Evolutionary conservation across 2,888 invertebrate species (phyloP).

Genomic region (Mellilla xanthometata): DNA sequence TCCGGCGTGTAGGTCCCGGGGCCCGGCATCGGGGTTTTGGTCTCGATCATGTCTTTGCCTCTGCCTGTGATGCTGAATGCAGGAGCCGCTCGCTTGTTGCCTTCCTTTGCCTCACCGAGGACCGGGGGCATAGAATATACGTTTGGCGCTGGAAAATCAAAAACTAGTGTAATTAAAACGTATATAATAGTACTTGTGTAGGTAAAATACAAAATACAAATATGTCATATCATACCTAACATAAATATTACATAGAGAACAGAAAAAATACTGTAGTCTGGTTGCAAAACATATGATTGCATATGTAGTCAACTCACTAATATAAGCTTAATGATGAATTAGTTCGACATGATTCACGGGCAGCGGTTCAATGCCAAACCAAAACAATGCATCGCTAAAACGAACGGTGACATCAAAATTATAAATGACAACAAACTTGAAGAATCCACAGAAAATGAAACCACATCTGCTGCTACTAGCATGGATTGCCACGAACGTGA

Average conservation of each 20-base stretch:
- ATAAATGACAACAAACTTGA: conserved; percentile 25
- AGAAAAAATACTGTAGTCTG: not conserved
- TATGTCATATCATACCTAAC: too few species aligned
- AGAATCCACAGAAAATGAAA: conserved; percentile 17
- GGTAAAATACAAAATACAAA: not conserved
- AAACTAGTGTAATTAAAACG: not conserved
- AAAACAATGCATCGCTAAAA: conserved; percentile 29
- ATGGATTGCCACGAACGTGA: not conserved
- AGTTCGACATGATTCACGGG: conserved; percentile 29
- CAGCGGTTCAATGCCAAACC: conserved; percentile 30
- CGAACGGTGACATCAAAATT: conserved; percentile 33
- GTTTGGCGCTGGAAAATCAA: conserved; percentile 88
- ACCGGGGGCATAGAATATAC: conserved; percentile 93
- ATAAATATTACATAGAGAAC: too few species aligned
- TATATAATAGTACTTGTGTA: too few species aligned
- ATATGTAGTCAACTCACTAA: conserved; percentile 2
- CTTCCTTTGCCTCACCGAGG: conserved; percentile 82
- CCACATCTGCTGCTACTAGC: not conserved
- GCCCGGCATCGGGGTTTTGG: conserved; percentile 85
- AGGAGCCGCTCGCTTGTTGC: conserved; percentile 88
- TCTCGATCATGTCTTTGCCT: conserved; percentile 80
- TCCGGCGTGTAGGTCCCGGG: conserved; percentile 90
- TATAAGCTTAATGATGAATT: conserved; percentile 18
- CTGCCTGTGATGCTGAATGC: conserved; percentile 94
- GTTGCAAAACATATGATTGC: too few species aligned